These are phyloP conservation scores for Bettongia penicillata DNA, from an alignment of 2,113 vertebrate species.

Conservation along the genomic window DNA sequence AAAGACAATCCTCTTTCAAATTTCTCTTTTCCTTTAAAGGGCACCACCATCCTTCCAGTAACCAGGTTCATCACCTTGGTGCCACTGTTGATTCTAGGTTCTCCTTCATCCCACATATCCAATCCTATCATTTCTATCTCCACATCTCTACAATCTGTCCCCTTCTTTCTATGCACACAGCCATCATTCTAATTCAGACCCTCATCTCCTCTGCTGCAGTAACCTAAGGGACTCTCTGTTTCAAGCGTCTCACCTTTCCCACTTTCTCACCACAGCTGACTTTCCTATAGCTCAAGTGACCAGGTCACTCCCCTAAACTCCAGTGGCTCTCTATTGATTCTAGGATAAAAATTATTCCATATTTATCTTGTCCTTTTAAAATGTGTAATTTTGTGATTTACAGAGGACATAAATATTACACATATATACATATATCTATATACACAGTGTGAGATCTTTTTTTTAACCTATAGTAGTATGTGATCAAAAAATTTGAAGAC, in stretches of 20 bases:
- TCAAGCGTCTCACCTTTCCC: background rate
- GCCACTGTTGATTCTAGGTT: background rate
- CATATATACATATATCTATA: background rate
- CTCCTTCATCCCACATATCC: background rate
- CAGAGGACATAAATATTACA: too few relatives aligned
- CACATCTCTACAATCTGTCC: background rate
- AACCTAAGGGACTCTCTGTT: background rate
- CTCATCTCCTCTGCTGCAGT: background rate
- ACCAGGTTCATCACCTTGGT: too few relatives aligned
- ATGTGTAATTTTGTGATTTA: too few relatives aligned
- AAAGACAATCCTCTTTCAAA: background rate
- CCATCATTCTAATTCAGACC: background rate
- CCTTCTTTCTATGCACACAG: background rate
- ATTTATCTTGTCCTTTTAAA: too few relatives aligned
- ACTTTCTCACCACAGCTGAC: too few relatives aligned
- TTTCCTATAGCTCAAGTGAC: too few relatives aligned
- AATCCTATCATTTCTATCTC: background rate
- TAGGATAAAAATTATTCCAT: too few relatives aligned
- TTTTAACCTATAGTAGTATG: background rate
- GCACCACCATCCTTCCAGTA: too few relatives aligned
- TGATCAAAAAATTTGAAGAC: background rate
- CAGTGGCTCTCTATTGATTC: too few relatives aligned
- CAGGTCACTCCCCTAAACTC: too few relatives aligned
- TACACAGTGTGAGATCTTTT: background rate
- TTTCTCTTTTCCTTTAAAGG: too few relatives aligned